phyloP scores from a whole-genome alignment of 2,113 vertebrate genomes.

The Mugil cephalus region DNA sequence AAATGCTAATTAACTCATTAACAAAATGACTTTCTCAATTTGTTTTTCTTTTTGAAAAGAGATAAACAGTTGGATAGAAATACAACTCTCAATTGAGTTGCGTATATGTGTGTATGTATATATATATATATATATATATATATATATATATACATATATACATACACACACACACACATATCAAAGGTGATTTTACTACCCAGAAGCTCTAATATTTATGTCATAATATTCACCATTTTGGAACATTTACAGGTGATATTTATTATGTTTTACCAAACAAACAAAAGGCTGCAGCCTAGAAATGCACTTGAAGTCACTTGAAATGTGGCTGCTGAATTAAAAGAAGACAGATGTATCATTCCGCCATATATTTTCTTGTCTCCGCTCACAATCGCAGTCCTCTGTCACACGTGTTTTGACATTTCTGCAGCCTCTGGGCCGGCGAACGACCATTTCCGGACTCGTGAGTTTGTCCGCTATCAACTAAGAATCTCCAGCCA shows the following conservation, averaged over 20 bases:
- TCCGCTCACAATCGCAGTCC: not conserved
- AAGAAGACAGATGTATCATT: not conserved
- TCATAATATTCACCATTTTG: slow-evolving; percentile 16
- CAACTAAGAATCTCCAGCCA: slow-evolving; percentile 38
- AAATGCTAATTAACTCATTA: slow-evolving; percentile 2
- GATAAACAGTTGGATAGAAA: too few species aligned
- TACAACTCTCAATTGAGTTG: too few species aligned
- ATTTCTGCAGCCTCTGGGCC: slow-evolving; percentile 32
- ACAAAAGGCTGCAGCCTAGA: not conserved
- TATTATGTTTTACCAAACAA: not conserved
- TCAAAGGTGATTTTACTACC: too few species aligned
- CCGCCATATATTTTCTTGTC: slow-evolving; percentile 8
- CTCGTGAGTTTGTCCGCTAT: not conserved
- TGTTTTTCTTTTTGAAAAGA: not conserved
- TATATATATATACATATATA: too few species aligned
- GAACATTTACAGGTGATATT: slow-evolving; percentile 1
- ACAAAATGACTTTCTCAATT: not conserved
- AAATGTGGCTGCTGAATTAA: not conserved
- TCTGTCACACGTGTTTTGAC: slow-evolving; percentile 28
- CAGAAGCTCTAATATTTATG: too few species aligned
- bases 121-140: too few species aligned
- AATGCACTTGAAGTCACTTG: not conserved
- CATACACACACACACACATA: too few species aligned
- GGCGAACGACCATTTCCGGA: slow-evolving; percentile 14
- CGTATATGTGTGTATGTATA: too few species aligned